Base-by-base conservation (phyloP, 2,113 vertebrate species). In the Crypturellus undulatus region DNA sequence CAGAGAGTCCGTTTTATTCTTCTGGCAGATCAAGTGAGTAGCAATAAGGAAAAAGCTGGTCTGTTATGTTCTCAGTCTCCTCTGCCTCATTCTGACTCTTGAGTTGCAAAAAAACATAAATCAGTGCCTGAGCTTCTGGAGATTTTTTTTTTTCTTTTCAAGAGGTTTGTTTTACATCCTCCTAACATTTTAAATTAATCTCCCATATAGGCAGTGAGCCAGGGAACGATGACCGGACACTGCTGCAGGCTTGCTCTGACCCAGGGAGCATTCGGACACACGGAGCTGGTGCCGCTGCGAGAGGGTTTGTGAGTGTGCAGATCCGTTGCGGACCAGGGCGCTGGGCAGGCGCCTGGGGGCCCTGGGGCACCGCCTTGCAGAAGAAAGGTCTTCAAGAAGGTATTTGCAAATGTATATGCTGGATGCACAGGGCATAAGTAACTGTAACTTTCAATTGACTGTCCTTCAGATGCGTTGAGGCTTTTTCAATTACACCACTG, bases 321-420 rank as follows among this genome's bases (percentile, higher is more conserved):
- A 49, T 4, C 2, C 1, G 4, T 15, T 7, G 9, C 8, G 43
- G 32, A 28, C 5, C 45, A 30, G 30, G 54, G 32, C 72, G 58
- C 34, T 9, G 26, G 47, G 89, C 6, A 38, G 80, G 52, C 3
- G 6, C 5, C 4, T 79, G 30, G 17, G 28, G 81, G 38, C 9
- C 42, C 25, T 26, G 24, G 70, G 3, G 20, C 0, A 0, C 43
- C 40, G 22, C 4, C 7, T 22, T 2, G 1, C 16, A 14, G n/a
- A 26, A 77, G 12, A 2, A 93, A 89, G 6, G 43, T 16, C 43
- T 17, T 43, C 43, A 6, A 43, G 43, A 20, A 10, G 9, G 12
- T 5, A 16, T 86, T 63, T 10, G 3, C 0, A 1, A 70, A 51
- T 0, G 0, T 28, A 12, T 26, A 36, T 2, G 2, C 25, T 69